Evolutionary conservation across 2,113 vertebrate species (phyloP).

Genomic region (Apodemus sylvaticus): DNA sequence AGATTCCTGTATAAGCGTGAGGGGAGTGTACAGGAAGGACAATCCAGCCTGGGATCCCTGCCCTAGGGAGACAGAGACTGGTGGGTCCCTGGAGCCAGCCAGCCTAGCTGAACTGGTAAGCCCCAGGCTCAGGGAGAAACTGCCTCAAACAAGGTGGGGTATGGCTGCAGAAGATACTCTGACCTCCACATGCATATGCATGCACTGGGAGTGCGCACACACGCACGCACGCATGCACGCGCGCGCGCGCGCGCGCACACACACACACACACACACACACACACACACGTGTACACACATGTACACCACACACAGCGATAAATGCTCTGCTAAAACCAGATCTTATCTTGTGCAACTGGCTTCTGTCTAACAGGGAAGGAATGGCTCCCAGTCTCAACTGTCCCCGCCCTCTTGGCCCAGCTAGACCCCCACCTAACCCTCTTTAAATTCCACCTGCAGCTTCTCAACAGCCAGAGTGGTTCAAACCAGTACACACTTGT

Average conservation of each 20-base stretch:
- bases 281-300: background rate
- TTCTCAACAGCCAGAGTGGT: background rate
- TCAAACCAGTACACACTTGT: slow-evolving; percentile 47
- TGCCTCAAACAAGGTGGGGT: background rate
- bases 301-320: background rate
- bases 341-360: background rate
- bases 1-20: background rate
- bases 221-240: accelerated
- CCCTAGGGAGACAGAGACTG: background rate
- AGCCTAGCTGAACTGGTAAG: background rate
- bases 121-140: too few relatives aligned
- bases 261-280: background rate
- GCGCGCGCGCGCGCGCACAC: background rate
- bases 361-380: background rate
- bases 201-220: background rate
- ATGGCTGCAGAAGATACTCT: too few relatives aligned
- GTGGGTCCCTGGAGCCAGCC: background rate
- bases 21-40: too few relatives aligned
- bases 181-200: too few relatives aligned
- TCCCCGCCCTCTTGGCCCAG: too few relatives aligned
- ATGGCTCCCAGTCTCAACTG: background rate
- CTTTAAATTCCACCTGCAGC: background rate
- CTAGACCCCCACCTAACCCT: background rate
- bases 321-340: background rate
- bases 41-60: background rate